A percentile compares a stretch with the other conserved stretches of the same genome.
Conservation (phyloP, 2,888 invertebrate genomes). For the Harpalus rufipes region DNA sequence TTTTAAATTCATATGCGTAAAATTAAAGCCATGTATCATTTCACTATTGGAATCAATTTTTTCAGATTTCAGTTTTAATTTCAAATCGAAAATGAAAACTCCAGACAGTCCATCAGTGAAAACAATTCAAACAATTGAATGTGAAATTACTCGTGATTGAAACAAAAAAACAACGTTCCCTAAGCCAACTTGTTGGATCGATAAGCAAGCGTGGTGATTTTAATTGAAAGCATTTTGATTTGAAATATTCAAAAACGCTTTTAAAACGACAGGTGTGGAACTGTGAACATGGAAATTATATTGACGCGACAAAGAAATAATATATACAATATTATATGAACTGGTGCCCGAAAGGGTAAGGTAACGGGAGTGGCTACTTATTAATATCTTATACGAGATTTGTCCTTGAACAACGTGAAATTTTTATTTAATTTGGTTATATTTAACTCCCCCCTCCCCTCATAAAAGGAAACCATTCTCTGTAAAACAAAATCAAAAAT, state of each 20-base stretch:
- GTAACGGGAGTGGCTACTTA: no score
- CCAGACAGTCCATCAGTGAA: constrained; percentile 35
- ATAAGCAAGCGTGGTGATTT: constrained; percentile 12
- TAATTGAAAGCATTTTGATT: constrained; percentile 40
- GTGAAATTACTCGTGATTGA: constrained; percentile 40
- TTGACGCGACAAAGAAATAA: neutral
- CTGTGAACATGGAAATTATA: neutral
- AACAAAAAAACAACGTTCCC: constrained; percentile 46
- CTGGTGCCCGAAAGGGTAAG: no score
- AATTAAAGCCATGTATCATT: neutral
- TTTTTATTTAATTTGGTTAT: no score
- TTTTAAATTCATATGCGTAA: neutral
- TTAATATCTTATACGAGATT: no score
- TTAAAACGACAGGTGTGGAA: constrained; percentile 15
- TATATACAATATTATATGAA: no score
- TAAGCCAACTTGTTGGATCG: constrained; percentile 37
- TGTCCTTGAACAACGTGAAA: no score
- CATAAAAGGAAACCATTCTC: neutral
- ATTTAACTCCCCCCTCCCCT: neutral
- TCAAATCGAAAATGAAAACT: constrained; percentile 25
- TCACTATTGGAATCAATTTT: neutral
- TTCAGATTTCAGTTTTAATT: constrained; percentile 43
- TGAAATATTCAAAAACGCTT: constrained; percentile 48
- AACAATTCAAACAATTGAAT: constrained; percentile 45
- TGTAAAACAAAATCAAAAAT: constrained; percentile 9